phyloP scores from a whole-genome alignment of 1,140 invertebrate species.

The Drosophila lacertosa region DNA sequence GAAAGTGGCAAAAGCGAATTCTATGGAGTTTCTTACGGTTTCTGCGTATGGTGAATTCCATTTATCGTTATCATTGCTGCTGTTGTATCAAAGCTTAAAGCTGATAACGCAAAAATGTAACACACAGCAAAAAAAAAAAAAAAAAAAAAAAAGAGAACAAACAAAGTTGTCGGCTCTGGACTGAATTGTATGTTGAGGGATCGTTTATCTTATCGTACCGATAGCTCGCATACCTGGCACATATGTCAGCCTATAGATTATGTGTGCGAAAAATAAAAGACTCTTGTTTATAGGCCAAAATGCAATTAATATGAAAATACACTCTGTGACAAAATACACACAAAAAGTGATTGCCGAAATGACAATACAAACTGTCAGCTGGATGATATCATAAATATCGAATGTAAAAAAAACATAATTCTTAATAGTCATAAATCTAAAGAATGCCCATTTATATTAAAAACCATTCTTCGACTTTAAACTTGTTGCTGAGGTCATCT shows the following conservation, averaged over 20 bases:
- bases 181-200: neutral
- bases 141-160: neutral
- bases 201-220: conserved; percentile 45
- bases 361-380: conserved; percentile 14
- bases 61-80: conserved; percentile 60
- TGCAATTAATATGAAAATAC: conserved; percentile 15
- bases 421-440: conserved; percentile 29
- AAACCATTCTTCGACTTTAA: neutral
- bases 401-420: conserved; percentile 8
- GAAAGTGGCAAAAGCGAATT: conserved; percentile 60
- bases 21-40: conserved; percentile 32
- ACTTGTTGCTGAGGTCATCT: conserved; percentile 62
- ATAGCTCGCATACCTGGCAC: conserved; percentile 34
- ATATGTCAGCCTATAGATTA: conserved; percentile 45
- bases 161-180: conserved; percentile 29
- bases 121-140: conserved; percentile 4
- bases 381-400: conserved; percentile 41
- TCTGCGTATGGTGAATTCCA: conserved; percentile 69
- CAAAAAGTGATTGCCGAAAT: too few species aligned
- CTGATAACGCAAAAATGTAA: conserved; percentile 34
- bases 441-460: conserved; percentile 36
- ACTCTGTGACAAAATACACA: neutral
- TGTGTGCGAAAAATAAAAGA: conserved; percentile 6
- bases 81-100: conserved; percentile 42
- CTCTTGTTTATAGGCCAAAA: conserved; percentile 24